A percentile compares a stretch with the other conserved stretches of the same genome.
These are phyloP conservation scores for Ornithoptera priamus DNA, from an alignment of 2,888 invertebrate species.

Conservation along the genomic window DNA sequence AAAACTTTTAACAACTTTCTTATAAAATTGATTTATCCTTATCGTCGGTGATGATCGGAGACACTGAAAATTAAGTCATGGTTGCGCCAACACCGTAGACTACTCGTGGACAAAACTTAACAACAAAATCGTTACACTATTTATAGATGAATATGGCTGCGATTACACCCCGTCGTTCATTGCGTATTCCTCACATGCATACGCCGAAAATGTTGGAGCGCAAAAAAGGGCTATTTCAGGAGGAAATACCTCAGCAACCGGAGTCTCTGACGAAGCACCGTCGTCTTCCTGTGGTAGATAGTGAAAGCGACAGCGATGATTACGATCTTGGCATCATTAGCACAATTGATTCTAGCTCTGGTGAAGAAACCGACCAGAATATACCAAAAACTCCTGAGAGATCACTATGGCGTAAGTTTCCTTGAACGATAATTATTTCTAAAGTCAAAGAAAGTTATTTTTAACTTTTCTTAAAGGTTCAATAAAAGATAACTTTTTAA, in stretches of 20 bases:
- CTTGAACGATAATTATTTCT: background rate
- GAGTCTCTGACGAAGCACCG: slow-evolving; percentile 69
- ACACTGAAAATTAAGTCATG: slow-evolving; percentile 35
- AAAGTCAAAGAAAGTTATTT: background rate
- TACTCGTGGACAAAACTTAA: slow-evolving; percentile 19
- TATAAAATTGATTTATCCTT: slow-evolving; percentile 4
- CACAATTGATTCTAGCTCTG: slow-evolving; percentile 74
- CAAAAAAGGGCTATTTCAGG: slow-evolving; percentile 82
- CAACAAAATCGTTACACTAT: slow-evolving; percentile 6
- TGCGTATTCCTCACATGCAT: slow-evolving; percentile 60
- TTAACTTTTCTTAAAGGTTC: background rate
- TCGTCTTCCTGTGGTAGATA: slow-evolving; percentile 66
- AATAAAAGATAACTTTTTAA: background rate
- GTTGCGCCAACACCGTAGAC: slow-evolving; percentile 34
- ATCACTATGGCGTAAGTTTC: slow-evolving; percentile 62
- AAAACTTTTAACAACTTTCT: background rate
- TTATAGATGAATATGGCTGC: slow-evolving; percentile 54
- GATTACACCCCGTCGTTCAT: slow-evolving; percentile 65
- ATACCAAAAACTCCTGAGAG: slow-evolving; percentile 63
- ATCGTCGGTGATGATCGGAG: slow-evolving; percentile 26
- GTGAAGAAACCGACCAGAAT: slow-evolving; percentile 64
- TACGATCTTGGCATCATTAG: slow-evolving; percentile 81
- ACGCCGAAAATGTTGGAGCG: slow-evolving; percentile 82
- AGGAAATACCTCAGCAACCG: slow-evolving; percentile 42
- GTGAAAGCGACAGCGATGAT: slow-evolving; percentile 75